These are phyloP conservation scores for Macaria liturata DNA, from an alignment of 2,888 invertebrate genomes.

Conservation along the genomic window DNA sequence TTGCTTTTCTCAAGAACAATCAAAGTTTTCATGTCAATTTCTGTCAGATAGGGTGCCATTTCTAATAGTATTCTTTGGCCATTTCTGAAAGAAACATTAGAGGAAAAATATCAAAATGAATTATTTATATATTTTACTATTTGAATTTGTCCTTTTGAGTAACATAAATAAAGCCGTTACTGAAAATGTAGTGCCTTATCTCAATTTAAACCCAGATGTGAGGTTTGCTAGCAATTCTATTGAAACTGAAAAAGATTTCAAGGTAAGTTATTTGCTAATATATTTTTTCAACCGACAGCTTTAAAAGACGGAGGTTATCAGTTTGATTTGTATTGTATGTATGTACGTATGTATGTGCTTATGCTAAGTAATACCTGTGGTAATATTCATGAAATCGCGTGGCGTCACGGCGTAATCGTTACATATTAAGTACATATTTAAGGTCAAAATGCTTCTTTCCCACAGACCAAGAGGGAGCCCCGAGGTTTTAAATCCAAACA, in stretches of 20 bases:
- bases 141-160: slow-evolving; percentile 18
- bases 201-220: slow-evolving; percentile 41
- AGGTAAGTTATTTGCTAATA: neutral
- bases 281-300: no score
- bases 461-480: slow-evolving; percentile 19
- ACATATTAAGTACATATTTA: no score
- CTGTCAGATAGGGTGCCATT: neutral
- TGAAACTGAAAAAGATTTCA: slow-evolving; percentile 28
- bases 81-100: slow-evolving; percentile 11
- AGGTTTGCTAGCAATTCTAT: slow-evolving; percentile 21
- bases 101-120: slow-evolving; percentile 31
- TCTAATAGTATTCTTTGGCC: no score
- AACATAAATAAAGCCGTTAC: slow-evolving; percentile 24
- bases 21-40: neutral
- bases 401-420: no score
- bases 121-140: slow-evolving; percentile 27
- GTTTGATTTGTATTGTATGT: no score
- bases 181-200: slow-evolving; percentile 50
- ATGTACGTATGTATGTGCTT: no score
- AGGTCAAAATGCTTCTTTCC: neutral
- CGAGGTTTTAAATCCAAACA: slow-evolving; percentile 18
- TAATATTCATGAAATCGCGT: no score
- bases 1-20: no score
- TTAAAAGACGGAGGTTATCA: no score
- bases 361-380: no score